phyloP scores from a whole-genome alignment of 2,113 vertebrate genomes.

The Odobenus rosmarus region DNA sequence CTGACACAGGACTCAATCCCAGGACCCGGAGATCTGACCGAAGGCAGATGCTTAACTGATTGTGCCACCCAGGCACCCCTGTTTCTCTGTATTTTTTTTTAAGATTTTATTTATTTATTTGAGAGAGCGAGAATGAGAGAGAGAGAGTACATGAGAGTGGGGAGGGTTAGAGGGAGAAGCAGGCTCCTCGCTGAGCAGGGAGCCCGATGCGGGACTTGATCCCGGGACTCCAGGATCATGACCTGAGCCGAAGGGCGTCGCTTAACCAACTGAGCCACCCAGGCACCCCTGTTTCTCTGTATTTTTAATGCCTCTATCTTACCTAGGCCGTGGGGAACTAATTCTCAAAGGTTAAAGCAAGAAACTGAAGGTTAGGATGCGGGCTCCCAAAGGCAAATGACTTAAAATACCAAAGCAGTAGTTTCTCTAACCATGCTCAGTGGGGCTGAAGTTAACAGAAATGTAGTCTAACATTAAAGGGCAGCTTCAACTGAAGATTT shows the following conservation, averaged over 20 bases:
- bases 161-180: neutral
- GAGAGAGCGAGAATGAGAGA: neutral
- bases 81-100: neutral
- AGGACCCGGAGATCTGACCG: too few relatives aligned
- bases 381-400: constrained; percentile 10
- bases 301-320: constrained; percentile 18
- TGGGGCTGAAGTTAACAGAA: constrained; percentile 26
- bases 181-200: neutral
- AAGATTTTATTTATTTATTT: neutral
- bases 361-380: neutral
- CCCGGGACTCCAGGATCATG: neutral
- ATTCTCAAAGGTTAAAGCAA: constrained; percentile 55
- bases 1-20: too few relatives aligned
- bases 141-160: neutral
- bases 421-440: constrained; percentile 23
- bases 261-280: neutral
- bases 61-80: too few relatives aligned
- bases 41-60: too few relatives aligned
- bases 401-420: neutral
- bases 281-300: neutral
- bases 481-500: constrained; percentile 36
- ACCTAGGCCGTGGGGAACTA: neutral
- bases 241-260: neutral
- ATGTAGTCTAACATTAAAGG: neutral
- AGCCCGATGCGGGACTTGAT: neutral